Evolutionary conservation across 1,140 invertebrate genomes (phyloP), one percentile per base, ranked within the genome.

Genomic region (Goniozus legneri): DNA sequence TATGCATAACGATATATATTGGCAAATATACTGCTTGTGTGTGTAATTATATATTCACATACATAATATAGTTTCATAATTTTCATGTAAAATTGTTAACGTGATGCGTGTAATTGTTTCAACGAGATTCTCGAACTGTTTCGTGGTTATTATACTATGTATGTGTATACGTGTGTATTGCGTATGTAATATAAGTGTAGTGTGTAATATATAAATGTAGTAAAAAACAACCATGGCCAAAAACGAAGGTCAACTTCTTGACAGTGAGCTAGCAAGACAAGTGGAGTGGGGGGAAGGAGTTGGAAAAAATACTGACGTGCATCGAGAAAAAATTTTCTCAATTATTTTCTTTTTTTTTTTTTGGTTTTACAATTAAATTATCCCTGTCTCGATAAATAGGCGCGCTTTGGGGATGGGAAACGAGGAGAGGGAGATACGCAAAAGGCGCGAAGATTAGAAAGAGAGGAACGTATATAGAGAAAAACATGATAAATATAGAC

Each of bases 201-300:
- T 59, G 60, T 62, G 64, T 68, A 65, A 64, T 60, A 67, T 67
- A 77, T 78, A 68, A 75, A 58, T 57, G 56, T 58, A 57, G 51
- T 66, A 79, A 76, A 71, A 76, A 76, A 84, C 81, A 86, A 84
- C 81, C 83, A 86, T 86, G 82, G 85, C 84, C 84, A 86, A 86
- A 87, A 88, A 88, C 85, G 86, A 87, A 87, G 86, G 87, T 89
- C 87, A 89, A 89, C 86, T 89, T 88, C 86, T 88, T 87, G 85
- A 88, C 83, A 86, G 84, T 84, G 73, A 77, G 67, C 69, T 72
- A 69, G 68, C 67, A 74, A 75, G 65, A 71, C 69, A 69, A 64
- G 65, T 62, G 24, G n/a, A n/a, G n/a, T n/a, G n/a, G n/a, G n/a
- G n/a, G n/a, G n/a, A n/a, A n/a, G n/a, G n/a, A n/a, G n/a, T n/a